Percentiles rank a stretch among this genome's conserved stretches.
Conservation (phyloP, 1,140 invertebrate species). For the Archegozetes longisetosus region DNA sequence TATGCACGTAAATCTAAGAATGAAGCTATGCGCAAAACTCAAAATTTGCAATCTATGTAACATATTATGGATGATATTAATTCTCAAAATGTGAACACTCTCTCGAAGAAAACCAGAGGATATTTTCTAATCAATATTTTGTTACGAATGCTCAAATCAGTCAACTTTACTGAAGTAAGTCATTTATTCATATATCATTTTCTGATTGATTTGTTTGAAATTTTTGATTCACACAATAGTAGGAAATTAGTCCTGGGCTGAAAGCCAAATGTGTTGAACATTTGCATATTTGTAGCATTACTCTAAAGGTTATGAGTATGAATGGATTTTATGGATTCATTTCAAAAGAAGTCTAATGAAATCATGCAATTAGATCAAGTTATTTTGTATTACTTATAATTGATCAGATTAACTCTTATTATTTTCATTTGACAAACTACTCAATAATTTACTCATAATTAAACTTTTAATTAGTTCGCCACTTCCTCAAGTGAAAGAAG, state of each 20-base stretch:
- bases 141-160: conserved; percentile 15
- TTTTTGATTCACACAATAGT: no score
- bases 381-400: background rate
- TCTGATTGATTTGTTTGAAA: no score
- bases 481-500: conserved; percentile 63
- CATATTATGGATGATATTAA: conserved; percentile 13
- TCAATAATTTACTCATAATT: background rate
- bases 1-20: background rate
- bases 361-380: no score
- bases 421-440: background rate
- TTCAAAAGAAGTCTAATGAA: no score
- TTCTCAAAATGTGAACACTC: conserved; percentile 9
- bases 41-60: conserved; percentile 3
- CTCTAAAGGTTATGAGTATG: no score
- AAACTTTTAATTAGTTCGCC: conserved; percentile 52
- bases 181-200: no score
- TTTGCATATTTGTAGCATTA: no score
- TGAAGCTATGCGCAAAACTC: background rate
- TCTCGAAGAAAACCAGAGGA: conserved; percentile 4
- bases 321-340: no score
- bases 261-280: no score
- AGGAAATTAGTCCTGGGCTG: no score
- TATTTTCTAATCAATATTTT: conserved; percentile 13
- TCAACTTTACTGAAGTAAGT: conserved; percentile 14
- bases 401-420: background rate